Evolutionary conservation across 2,888 invertebrate species (phyloP).

Genomic region (Himalopsyche anomala): DNA sequence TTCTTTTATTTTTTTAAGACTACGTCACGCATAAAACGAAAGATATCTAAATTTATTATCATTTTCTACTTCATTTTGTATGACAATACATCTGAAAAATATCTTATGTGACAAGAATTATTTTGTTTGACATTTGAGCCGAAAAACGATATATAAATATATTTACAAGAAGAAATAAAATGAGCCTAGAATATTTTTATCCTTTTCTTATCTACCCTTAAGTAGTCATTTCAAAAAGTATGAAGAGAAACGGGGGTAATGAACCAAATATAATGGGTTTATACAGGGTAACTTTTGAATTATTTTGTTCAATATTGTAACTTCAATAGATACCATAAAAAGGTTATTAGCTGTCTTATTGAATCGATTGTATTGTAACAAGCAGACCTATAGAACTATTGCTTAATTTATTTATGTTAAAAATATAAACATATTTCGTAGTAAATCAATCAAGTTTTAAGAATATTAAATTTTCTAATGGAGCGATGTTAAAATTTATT

Average conservation of each 20-base stretch:
- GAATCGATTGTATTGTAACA: too few relatives aligned
- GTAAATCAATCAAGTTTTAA: too few relatives aligned
- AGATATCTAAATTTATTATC: neutral
- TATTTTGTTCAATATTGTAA: neutral
- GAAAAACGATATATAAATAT: neutral
- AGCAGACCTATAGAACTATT: too few relatives aligned
- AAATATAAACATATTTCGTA: too few relatives aligned
- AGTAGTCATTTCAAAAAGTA: slow-evolving; percentile 18
- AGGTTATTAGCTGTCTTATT: too few relatives aligned
- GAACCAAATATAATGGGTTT: slow-evolving; percentile 49
- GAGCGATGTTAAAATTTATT: too few relatives aligned
- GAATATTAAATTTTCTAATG: too few relatives aligned
- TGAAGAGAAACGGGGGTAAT: slow-evolving; percentile 48
- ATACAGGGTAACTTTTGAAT: slow-evolving; percentile 10
- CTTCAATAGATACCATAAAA: too few relatives aligned
- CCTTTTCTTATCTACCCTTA: slow-evolving; percentile 1
- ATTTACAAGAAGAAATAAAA: slow-evolving; percentile 6
- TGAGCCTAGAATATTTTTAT: slow-evolving; percentile 9
- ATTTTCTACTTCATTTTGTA: neutral
- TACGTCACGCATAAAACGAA: too few relatives aligned
- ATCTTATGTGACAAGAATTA: neutral
- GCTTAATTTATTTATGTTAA: too few relatives aligned
- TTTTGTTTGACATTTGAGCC: slow-evolving; percentile 1
- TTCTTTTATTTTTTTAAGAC: too few relatives aligned
- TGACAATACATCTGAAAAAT: neutral